These are phyloP conservation scores for Drosophila engyochracea DNA, from an alignment of 2,888 invertebrate genomes.

Conservation along the genomic window DNA sequence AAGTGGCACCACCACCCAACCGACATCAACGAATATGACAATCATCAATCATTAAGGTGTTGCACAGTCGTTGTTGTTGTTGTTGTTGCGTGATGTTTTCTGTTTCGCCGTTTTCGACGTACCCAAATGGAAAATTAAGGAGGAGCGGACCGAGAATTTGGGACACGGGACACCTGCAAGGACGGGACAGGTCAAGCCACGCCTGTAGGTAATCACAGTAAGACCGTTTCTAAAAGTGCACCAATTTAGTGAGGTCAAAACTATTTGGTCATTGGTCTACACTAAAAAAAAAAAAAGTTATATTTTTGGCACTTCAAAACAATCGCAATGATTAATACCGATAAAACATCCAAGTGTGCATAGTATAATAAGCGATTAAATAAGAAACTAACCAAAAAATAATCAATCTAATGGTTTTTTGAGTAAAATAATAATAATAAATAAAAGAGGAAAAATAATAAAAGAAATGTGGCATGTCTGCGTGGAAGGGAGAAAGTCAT, in stretches of 20 bases:
- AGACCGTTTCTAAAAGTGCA: neutral
- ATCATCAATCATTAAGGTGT: slow-evolving; percentile 78
- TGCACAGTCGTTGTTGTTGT: neutral
- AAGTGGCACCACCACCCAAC: slow-evolving; percentile 34
- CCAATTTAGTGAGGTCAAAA: neutral
- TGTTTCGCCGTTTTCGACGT: neutral
- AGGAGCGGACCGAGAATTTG: neutral
- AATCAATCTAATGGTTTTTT: neutral
- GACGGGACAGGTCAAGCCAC: slow-evolving; percentile 1
- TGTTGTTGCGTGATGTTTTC: neutral
- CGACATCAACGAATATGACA: slow-evolving; percentile 59
- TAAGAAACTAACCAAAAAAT: neutral
- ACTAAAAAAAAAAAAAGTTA: neutral
- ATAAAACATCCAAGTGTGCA: neutral
- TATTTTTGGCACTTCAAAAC: no score
- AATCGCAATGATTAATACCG: neutral
- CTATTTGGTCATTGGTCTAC: neutral
- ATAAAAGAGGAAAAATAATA: neutral
- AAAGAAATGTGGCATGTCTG: neutral
- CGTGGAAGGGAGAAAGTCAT: neutral
- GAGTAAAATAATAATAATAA: neutral
- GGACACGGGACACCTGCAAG: neutral
- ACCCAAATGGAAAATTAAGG: neutral
- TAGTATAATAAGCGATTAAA: neutral
- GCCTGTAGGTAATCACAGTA: neutral